Evolutionary conservation across 1,140 invertebrate species (phyloP), one percentile per base, ranked within the genome.

Genomic region (Chrysopa pallens): DNA sequence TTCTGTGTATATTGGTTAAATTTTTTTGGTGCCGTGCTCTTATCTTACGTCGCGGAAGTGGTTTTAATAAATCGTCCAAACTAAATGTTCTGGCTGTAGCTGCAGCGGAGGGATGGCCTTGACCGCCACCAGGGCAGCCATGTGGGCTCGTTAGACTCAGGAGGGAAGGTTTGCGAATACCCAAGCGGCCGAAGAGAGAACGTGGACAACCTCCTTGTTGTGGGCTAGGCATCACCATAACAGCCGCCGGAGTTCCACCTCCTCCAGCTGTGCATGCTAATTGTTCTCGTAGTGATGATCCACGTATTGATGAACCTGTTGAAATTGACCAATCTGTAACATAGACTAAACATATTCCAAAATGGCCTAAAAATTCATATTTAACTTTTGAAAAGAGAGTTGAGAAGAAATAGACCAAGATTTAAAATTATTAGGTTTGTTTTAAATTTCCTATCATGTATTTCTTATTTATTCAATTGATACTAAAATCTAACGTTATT

Each of bases 41-140:
- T 23, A 23, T 68, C 75, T 78, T 78, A 78, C 75, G 74, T 76
- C 72, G 69, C 55, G 71, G 69, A 59, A 72, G 71, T 58, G 72
- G 75, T 67, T 76, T 75, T 67, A 82, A 72, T 59, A 84, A 72
- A 72, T 83, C 80, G 67, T 83, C 80, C 65, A 84, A 74, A 68
- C 77, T 80, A 71, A 82, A 82, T 50, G 80, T 80, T 66, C 78
- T 67, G 50, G 72, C 69, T 58, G 60, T 61, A 46, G 50, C 49
- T 47, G 59, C 58, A 40, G 61, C 60, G 55, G 62, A 55, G 45
- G 63, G 64, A 62, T 54, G 63, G 61, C 57, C 56, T 9, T 33
- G 31, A 33, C n/a, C 59, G 60, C 60, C 45, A 54, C 58, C 55
- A 52, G 56, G 53, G 56, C 49, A 55, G 52, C 55, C 60, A 63